Percentiles rank a stretch among this genome's conserved stretches.
Conservation (phyloP, 2,113 vertebrate species). For the Mesoclemmys tuberculata region DNA sequence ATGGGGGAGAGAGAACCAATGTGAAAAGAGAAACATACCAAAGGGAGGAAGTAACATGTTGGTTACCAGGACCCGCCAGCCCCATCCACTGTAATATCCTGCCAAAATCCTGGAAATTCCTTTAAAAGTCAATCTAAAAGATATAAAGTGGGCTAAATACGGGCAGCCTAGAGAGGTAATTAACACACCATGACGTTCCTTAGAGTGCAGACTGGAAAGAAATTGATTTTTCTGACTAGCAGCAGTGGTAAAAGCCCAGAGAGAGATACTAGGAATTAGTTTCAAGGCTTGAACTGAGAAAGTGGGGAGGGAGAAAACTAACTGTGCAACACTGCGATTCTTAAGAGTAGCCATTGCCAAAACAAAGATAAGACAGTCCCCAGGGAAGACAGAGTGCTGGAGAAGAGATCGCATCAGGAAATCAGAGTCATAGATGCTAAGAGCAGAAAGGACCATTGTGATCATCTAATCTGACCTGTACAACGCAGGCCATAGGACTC, state of each 20-base stretch:
- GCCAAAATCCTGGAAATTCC: not conserved
- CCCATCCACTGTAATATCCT: not conserved
- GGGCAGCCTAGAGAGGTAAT: not conserved
- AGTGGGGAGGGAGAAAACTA: not conserved
- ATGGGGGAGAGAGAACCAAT: not conserved
- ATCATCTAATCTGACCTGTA: too few relatives aligned
- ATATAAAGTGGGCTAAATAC: not conserved
- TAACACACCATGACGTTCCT: not conserved
- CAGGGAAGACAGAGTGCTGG: not conserved
- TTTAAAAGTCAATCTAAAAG: not conserved
- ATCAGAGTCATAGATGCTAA: not conserved
- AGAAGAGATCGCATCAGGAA: not conserved
- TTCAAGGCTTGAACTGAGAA: not conserved
- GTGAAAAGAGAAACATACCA: not conserved
- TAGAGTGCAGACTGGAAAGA: not conserved
- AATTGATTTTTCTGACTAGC: not conserved
- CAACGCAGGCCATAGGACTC: too few relatives aligned
- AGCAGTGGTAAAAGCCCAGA: not conserved
- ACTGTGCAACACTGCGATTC: not conserved
- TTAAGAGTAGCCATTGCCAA: not conserved
- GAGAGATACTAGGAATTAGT: not conserved
- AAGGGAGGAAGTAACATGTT: not conserved
- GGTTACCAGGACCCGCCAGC: not conserved
- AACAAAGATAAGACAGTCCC: not conserved
- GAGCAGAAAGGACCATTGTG: too few relatives aligned